A percentile compares a stretch with the other conserved stretches of the same genome.
Evolutionary conservation across 2,797 vertebrate species (phyloP).

Genomic region (Helostoma temminkii): DNA sequence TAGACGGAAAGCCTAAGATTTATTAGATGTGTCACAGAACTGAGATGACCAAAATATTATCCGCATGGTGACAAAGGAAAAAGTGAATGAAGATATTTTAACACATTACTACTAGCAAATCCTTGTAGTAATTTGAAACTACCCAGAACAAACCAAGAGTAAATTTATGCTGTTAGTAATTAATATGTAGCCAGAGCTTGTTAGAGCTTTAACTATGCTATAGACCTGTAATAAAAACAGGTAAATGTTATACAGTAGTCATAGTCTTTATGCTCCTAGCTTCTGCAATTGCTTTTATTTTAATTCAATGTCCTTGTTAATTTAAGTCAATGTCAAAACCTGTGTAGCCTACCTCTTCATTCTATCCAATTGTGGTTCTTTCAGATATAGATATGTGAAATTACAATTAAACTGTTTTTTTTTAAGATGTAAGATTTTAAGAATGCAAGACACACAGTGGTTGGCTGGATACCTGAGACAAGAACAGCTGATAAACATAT

Average conservation of each 20-base stretch:
- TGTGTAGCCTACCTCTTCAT: not conserved
- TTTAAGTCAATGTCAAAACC: not conserved
- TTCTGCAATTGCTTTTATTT: not conserved
- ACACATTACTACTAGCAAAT: not conserved
- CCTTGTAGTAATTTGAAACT: not conserved
- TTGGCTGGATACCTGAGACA: constrained; percentile 19
- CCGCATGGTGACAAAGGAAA: constrained; percentile 22
- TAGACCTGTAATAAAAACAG: too few relatives aligned
- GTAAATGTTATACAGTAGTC: not conserved
- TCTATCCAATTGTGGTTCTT: not conserved
- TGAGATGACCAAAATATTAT: constrained; percentile 56
- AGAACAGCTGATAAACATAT: constrained; percentile 41
- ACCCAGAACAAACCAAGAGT: not conserved
- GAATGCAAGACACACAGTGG: not conserved
- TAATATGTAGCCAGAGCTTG: not conserved
- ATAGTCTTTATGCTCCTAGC: not conserved
- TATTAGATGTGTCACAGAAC: constrained; percentile 71
- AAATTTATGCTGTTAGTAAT: not conserved
- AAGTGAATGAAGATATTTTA: not conserved
- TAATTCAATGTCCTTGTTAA: not conserved
- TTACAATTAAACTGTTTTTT: not conserved
- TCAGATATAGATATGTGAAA: not conserved
- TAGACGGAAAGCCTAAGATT: constrained; percentile 68
- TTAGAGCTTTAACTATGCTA: too few relatives aligned
- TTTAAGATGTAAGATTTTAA: too few relatives aligned